Evolutionary conservation across 2,888 invertebrate species (phyloP), one percentile per base, ranked within the genome.

Genomic region (Tachystola acroxantha): DNA sequence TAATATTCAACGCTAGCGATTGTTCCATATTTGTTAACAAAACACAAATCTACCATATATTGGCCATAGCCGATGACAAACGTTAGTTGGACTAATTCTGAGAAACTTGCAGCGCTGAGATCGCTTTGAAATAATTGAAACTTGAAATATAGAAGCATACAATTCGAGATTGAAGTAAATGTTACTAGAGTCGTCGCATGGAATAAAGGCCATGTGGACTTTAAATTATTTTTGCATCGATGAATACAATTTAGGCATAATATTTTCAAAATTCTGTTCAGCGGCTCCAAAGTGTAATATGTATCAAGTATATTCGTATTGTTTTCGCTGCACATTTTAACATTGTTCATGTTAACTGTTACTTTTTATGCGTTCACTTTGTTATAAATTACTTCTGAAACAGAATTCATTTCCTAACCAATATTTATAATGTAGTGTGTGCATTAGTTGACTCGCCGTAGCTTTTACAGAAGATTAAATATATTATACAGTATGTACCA

Each of bases 31-130:
- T 53, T 58, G 26, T 42, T 52, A 0, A 60, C 43, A 14, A 34
- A 53, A 2, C 35, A 29, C 7, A 57, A 31, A 30, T 64, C 59
- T 0, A 53, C 6, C 3, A 44, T 14, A 19, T 57, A 62, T 29
- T 53, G 48, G 5, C 34, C 12, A 26, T 47, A 59, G 1, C 44
- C 46, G 0, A 53, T 1, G 3, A 49, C 30, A 11, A 11, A 27
- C 3, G n/a, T 10, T 10, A 27, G n/a, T 5, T 27, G 10, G 1
- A 10, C 27, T 6, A 27, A 10, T 7, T 11, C n/a, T 10, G 7
- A 2, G 7, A 27, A 27, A 7, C 7, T 10, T 2, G 10, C 7
- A 12, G 11, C 5, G 5, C 12, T 27, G 3, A 5, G 6, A 7
- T 11, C 1, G 12, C 1, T 11, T 11, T 12, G 3, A 11, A 27